phyloP scores from a whole-genome alignment of 2,797 vertebrate species.

The Streptopelia turtur region DNA sequence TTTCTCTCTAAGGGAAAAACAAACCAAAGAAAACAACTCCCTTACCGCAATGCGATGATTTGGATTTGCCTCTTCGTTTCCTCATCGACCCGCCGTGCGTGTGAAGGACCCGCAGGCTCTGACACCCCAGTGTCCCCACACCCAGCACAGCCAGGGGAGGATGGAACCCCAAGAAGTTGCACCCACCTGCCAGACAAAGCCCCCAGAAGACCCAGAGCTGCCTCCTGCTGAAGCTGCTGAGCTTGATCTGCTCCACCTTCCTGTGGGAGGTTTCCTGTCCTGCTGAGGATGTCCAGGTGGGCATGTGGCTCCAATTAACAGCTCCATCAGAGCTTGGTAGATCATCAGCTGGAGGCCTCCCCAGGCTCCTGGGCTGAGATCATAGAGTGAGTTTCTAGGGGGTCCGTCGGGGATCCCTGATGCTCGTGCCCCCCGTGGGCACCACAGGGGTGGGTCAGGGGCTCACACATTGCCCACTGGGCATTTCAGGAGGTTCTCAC shows the following conservation, averaged over 20 bases:
- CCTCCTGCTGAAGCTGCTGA: neutral
- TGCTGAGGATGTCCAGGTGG: neutral
- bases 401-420: neutral
- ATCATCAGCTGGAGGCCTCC: accelerated
- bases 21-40: constrained; percentile 27
- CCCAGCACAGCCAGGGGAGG: neutral
- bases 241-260: neutral
- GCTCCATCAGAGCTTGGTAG: accelerated
- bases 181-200: neutral
- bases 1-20: neutral
- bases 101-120: neutral
- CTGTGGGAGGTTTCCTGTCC: neutral
- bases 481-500: neutral
- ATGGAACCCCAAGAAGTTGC: neutral
- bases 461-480: accelerated
- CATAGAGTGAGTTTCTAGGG: neutral
- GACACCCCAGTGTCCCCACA: neutral
- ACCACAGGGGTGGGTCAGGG: neutral
- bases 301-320: accelerated
- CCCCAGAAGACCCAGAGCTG: accelerated
- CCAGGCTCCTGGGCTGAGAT: neutral
- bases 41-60: accelerated
- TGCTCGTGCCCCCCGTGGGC: accelerated
- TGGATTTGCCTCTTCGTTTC: neutral
- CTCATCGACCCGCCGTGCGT: accelerated